A percentile compares a stretch with the other conserved stretches of the same genome.
These are phyloP conservation scores for Bostrychus sinensis DNA, from an alignment of 2,113 vertebrate genomes.

Conservation along the genomic window DNA sequence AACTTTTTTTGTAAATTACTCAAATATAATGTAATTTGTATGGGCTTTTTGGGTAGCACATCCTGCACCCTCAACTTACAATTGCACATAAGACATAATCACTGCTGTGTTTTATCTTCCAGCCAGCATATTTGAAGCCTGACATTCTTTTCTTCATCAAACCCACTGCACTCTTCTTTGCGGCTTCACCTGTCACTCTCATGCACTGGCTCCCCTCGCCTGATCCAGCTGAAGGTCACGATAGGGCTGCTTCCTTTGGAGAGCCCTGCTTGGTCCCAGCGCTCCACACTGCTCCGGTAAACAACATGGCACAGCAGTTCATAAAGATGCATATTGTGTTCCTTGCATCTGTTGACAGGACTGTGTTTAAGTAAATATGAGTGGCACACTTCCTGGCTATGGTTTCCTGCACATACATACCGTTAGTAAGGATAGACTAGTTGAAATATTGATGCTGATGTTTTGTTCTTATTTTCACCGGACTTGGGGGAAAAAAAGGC, in stretches of 20 bases:
- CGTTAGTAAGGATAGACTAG: slow-evolving; percentile 8
- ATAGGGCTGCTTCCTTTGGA: slow-evolving; percentile 44
- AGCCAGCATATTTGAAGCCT: slow-evolving; percentile 10
- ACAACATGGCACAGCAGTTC: slow-evolving; percentile 61
- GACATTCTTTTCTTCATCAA: slow-evolving; percentile 21
- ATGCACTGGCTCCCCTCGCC: slow-evolving; percentile 30
- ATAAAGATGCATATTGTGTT: slow-evolving; percentile 55
- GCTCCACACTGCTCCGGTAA: slow-evolving; percentile 49
- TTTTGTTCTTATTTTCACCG: slow-evolving; percentile 62
- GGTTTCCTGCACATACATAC: slow-evolving; percentile 53
- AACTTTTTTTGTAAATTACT: too few species aligned
- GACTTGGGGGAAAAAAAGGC: slow-evolving; percentile 47
- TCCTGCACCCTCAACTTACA: neutral
- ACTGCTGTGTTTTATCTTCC: neutral
- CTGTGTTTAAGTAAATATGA: slow-evolving; percentile 34
- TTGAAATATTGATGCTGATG: slow-evolving; percentile 73
- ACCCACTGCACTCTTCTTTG: slow-evolving; percentile 46
- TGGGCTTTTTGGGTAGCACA: neutral
- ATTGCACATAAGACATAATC: neutral
- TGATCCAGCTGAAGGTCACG: slow-evolving; percentile 63
- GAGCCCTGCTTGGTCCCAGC: slow-evolving; percentile 39
- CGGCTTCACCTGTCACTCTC: slow-evolving; percentile 52
- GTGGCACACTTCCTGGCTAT: slow-evolving; percentile 45
- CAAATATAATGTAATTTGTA: too few species aligned
- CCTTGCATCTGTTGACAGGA: slow-evolving; percentile 41